Evolutionary conservation across 2,113 vertebrate species (phyloP).

Genomic region (Mormyrus lacerda): DNA sequence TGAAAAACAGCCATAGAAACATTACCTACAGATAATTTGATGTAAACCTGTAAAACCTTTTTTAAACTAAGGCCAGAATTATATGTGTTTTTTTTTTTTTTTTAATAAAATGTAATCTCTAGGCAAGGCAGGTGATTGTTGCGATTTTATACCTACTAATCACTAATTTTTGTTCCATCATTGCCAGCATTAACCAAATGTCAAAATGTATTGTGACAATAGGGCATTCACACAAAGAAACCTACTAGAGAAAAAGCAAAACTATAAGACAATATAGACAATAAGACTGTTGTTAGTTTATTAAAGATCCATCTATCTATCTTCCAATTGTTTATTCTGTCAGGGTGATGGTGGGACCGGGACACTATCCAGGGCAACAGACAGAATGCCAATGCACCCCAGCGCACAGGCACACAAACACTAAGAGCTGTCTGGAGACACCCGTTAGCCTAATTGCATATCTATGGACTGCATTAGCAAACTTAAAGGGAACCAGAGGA

Average conservation of each 20-base stretch:
- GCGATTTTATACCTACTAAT: neutral
- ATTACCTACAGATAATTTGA: neutral
- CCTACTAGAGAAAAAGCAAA: neutral
- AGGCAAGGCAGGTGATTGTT: neutral
- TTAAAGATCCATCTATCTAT: neutral
- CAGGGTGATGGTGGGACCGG: neutral
- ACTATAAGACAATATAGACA: too few species aligned
- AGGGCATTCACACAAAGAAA: neutral
- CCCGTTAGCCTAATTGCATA: neutral
- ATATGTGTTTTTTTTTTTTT: neutral
- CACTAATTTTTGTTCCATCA: neutral
- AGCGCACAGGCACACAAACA: neutral
- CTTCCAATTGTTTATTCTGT: neutral
- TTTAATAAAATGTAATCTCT: neutral
- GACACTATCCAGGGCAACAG: neutral
- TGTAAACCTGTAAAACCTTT: neutral
- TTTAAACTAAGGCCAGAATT: neutral
- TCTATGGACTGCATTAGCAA: neutral
- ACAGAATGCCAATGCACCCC: neutral
- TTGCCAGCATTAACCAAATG: neutral
- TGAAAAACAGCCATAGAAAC: neutral
- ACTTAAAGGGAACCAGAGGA: neutral
- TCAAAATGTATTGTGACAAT: neutral
- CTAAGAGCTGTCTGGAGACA: neutral
- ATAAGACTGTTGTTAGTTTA: neutral